These are phyloP conservation scores for Pavo muticus DNA, from an alignment of 2,113 vertebrate species.

Conservation along the genomic window DNA sequence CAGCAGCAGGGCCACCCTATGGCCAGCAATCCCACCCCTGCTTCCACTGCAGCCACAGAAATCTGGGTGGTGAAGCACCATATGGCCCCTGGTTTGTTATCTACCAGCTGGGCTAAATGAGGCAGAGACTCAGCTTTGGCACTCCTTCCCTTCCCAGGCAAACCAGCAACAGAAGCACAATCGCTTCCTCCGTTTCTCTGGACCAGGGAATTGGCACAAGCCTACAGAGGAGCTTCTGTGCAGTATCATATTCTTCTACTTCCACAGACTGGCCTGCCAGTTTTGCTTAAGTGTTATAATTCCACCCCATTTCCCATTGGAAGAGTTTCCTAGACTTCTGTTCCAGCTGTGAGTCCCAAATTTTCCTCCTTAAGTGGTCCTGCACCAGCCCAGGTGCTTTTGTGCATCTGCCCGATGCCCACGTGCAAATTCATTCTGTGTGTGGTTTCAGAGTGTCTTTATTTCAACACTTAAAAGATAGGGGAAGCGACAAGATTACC, in stretches of 20 bases:
- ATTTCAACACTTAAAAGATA: background rate
- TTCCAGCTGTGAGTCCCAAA: background rate
- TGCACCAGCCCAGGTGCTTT: background rate
- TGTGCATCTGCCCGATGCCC: background rate
- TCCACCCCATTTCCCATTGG: background rate
- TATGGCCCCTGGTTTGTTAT: background rate
- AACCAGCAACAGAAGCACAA: background rate
- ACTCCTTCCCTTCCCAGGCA: background rate
- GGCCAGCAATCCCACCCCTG: background rate
- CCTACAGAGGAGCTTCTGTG: background rate
- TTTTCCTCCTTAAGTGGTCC: background rate
- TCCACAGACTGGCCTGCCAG: background rate
- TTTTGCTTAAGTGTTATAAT: background rate
- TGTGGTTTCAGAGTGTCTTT: background rate
- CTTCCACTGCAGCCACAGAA: background rate
- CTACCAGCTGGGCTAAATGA: slow-evolving; percentile 1
- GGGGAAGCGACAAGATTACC: background rate
- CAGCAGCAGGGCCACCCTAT: background rate
- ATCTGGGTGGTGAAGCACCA: background rate
- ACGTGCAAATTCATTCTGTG: background rate
- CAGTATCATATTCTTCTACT: background rate
- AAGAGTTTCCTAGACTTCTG: background rate
- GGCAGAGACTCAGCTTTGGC: background rate
- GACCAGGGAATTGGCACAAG: rapidly evolving
- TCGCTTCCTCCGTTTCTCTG: rapidly evolving